phyloP scores from a whole-genome alignment of 2,797 vertebrate species.

The Gymnothorax javanicus region DNA sequence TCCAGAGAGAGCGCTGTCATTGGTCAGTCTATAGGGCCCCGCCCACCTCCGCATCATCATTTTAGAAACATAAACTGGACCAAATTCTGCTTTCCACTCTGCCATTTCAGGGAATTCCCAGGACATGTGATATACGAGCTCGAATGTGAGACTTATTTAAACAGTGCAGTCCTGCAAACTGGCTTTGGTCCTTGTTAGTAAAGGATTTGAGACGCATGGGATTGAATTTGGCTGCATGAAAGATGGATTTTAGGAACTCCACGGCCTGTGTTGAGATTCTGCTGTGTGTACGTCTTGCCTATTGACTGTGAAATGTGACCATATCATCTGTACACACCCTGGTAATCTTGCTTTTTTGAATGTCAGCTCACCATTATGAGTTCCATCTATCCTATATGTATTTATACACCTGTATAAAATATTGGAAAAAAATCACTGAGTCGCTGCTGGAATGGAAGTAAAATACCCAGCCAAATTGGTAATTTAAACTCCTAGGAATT shows the following conservation, averaged over 20 bases:
- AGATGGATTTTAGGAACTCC: background rate
- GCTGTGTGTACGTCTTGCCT: background rate
- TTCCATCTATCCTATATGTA: background rate
- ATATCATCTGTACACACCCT: background rate
- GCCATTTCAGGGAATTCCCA: background rate
- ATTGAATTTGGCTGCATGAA: background rate
- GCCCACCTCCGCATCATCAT: background rate
- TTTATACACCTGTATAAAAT: background rate
- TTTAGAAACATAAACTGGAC: background rate
- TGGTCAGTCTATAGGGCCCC: slow-evolving; percentile 72
- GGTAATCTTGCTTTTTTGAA: background rate
- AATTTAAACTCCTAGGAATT: background rate
- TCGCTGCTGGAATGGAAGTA: background rate
- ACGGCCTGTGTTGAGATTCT: background rate
- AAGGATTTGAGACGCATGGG: background rate
- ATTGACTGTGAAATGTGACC: background rate
- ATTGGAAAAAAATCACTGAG: background rate
- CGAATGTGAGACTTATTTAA: background rate
- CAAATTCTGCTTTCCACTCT: background rate
- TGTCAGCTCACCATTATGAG: background rate
- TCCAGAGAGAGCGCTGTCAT: slow-evolving; percentile 86
- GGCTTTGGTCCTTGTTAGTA: background rate
- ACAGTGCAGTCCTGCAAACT: background rate
- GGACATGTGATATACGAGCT: background rate
- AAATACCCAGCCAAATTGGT: background rate